Base-by-base conservation (phyloP, 92 coral and sea anemone genomes). In the Phenganax subtilis region DNA sequence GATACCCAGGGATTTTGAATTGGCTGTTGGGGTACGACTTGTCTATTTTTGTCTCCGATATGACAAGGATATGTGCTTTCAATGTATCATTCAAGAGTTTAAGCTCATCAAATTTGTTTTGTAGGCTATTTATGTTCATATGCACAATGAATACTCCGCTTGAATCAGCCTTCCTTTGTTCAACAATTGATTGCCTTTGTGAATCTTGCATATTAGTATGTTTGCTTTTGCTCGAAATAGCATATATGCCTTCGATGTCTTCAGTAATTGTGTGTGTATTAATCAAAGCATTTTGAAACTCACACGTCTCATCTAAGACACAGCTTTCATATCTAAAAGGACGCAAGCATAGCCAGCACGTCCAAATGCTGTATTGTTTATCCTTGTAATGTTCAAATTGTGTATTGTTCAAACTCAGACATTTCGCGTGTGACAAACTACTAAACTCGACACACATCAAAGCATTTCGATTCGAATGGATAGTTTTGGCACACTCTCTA, bases 381-480 rank as follows among this genome's bases (percentile, higher is more conserved):
- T 59, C 83, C 85, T 17, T 8, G 65, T 84, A 84, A 61, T 47
- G 75, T 71, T 87, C 81, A 51, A 71, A 80, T 14, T 62, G 83
- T 12, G 64, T 56, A 59, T 80, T 83, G 58, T 65, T 80, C 15
- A 74, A 75, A 6, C 30, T 58, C 25, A 84, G 76, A 76, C 87
- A 84, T 66, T 71, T 69, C 51, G 83, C 87, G 17, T 87, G 90
- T 55, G 87, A 87, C 87, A 81, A 71, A 51, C 20, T 55, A 30
- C 72, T 77, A 54, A 87, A 87, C 52, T 83, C 77, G 28, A 61
- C 87, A 72, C 87, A 83, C 52, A 85, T 54, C 25, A 88, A 66
- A 7, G 88, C 88, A 60, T 87, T 70, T 84, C 84, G 90, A 80
- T 84, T 84, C 54, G 81, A 61, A 14, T 82, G 68, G 60, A 87